Evolutionary conservation across 2,888 invertebrate species (phyloP), one percentile per base, ranked within the genome.

Genomic region (Scaptomyza parva): DNA sequence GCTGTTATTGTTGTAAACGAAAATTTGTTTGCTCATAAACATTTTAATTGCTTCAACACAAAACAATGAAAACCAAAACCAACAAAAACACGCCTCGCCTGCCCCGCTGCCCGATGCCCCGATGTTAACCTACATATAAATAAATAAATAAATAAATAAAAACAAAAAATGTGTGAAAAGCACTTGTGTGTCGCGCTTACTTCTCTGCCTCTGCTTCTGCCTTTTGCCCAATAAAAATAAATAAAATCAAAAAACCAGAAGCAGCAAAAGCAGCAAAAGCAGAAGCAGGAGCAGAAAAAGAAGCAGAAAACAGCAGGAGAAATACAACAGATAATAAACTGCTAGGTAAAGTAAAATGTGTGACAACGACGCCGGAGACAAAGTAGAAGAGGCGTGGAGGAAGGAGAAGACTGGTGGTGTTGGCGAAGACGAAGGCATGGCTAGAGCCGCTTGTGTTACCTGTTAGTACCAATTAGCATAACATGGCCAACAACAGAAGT

Each of bases 1-100:
- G 73, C 63, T 76, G 64, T 64, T 65, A 57, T 85, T 87, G 85
- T 78, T 87, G 82, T 72, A 70, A 78, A 70, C 62, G 78, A 81
- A 66, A 82, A 85, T 76, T 82, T 82, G 86, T 85, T 87, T 82
- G 86, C 82, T 73, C 86, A 85, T 87, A 82, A 82, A 87, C 85
- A 86, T 87, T 82, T 82, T 82, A 87, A 82, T 82, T 87, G 87
- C 83, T 73, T 72, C 70, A 59, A 60, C 72, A 76, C 69, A 82
- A 85, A 84, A 80, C 80, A 79, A 79, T 79, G 70, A 66, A 64
- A 58, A 45, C 26, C 64, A 61, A 74, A 43, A 58, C 60, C 57
- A 62, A 61, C 28, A 47, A 44, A 28, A 62, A 40, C 28, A 68
- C 26, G n/a, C n/a, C n/a, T n/a, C n/a, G n/a, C n/a, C n/a, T n/a